These are phyloP conservation scores for Acholoe squamosa DNA, from an alignment of 2,888 invertebrate species.

Conservation along the genomic window DNA sequence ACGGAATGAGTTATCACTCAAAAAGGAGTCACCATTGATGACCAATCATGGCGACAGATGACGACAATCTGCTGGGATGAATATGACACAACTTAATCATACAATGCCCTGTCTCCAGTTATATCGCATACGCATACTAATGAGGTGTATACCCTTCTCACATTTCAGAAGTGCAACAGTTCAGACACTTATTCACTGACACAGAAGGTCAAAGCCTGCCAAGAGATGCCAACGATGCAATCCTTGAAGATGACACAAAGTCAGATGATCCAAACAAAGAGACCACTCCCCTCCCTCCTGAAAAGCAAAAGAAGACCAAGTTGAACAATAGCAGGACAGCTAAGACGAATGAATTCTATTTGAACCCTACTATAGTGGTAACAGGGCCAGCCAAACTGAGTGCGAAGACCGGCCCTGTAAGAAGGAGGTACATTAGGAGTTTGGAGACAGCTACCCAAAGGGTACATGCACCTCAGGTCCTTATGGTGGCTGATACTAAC, in stretches of 20 bases:
- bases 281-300: too few relatives aligned
- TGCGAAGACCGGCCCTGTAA: neutral
- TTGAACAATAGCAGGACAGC: neutral
- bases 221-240: neutral
- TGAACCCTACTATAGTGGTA: neutral
- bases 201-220: neutral
- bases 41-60: too few relatives aligned
- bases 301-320: neutral
- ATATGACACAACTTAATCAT: too few relatives aligned
- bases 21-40: too few relatives aligned
- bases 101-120: too few relatives aligned
- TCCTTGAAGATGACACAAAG: neutral
- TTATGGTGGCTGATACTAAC: neutral
- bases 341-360: too few relatives aligned
- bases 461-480: too few relatives aligned
- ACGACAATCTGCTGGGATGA: too few relatives aligned
- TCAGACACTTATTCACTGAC: neutral
- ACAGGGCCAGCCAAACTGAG: conserved; percentile 19
- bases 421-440: conserved; percentile 5
- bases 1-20: too few relatives aligned
- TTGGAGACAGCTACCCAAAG: neutral
- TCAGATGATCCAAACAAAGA: too few relatives aligned
- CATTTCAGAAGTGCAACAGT: neutral
- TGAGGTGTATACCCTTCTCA: neutral
- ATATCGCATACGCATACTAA: too few relatives aligned